Base-by-base conservation (phyloP, 2,888 invertebrate species). In the Erebia aethiops region DNA sequence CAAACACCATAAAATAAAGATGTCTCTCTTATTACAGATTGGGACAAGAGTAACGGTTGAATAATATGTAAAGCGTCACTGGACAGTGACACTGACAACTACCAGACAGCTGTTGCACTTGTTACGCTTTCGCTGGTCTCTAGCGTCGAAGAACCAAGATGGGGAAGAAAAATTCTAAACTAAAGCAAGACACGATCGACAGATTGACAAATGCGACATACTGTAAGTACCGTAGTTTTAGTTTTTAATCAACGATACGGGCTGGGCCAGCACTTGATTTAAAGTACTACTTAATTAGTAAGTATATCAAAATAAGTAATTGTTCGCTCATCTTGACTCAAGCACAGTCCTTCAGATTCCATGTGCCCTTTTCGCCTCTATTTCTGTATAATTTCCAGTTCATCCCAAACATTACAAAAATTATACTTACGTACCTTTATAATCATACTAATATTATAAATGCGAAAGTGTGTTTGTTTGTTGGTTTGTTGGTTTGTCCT, bases 151-250 rank as follows among this genome's bases (percentile, higher is more conserved):
- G 72, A 82, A 80, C 79, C 79, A 95, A 94, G 82, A 98, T 98
- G 98, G 98, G 98, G 85, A 98, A 98, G 95, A 98, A 98, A 93
- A 98, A 98, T 87, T 98, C 98, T 71, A 98, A 98, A 94, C 96
- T 98, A 91, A 98, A 98, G 95, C 97, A 97, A 90, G 98, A 98
- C 89, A 98, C 98, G 82, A 98, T 98, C 87, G 97, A 98, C 91
- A 95, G 97, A 80, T 95, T 98, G 80, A 98, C 98, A 79, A 97
- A 96, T 77, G 98, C 97, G 82, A 98, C 98, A 78, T 98, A 98
- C 94, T 98, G 98, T 98, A 92, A 98, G 98, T 91, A 86, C 72
- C n/a, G 8, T 18, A 13, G 8, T 49, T 54, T 18, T 2, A 18
- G n/a, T n/a, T 18, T 54, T 16, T 16, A 54, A 54, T 18, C 4